Conservation (phyloP, 2,797 vertebrate genomes). For the Tenualosa ilisha region DNA sequence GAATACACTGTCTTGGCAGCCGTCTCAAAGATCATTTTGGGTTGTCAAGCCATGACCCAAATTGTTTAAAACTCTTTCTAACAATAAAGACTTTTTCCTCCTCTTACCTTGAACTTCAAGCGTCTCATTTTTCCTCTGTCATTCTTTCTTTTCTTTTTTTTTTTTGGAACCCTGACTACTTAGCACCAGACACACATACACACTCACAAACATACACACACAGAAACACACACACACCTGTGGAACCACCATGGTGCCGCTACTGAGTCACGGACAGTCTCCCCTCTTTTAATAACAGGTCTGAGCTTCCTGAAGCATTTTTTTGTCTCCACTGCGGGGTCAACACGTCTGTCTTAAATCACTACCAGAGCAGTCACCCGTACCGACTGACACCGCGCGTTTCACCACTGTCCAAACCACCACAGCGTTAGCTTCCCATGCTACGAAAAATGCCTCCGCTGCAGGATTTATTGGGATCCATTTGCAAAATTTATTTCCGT, state of each 20-base stretch:
- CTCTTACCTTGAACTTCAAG: slow-evolving; percentile 15
- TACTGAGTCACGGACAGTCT: slow-evolving; percentile 19
- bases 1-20: slow-evolving; percentile 22
- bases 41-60: slow-evolving; percentile 19
- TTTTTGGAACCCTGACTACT: not conserved
- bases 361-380: not conserved
- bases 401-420: not conserved
- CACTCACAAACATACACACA: not conserved
- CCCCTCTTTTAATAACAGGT: not conserved
- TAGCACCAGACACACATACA: slow-evolving; percentile 6
- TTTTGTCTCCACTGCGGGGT: not conserved
- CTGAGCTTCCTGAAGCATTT: not conserved
- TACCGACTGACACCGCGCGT: not conserved
- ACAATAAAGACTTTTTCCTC: slow-evolving; percentile 17
- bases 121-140: slow-evolving; percentile 22
- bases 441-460: slow-evolving; percentile 3
- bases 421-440: slow-evolving; percentile 14
- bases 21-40: slow-evolving; percentile 17
- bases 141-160: slow-evolving; percentile 12
- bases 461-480: slow-evolving; percentile 52
- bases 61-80: slow-evolving; percentile 24
- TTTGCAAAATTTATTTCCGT: slow-evolving; percentile 63
- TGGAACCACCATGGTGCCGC: not conserved
- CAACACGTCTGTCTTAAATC: slow-evolving; percentile 23
- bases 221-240: not conserved